Conservation (phyloP, 2,113 vertebrate genomes). For the Poeciliopsis retropinna region DNA sequence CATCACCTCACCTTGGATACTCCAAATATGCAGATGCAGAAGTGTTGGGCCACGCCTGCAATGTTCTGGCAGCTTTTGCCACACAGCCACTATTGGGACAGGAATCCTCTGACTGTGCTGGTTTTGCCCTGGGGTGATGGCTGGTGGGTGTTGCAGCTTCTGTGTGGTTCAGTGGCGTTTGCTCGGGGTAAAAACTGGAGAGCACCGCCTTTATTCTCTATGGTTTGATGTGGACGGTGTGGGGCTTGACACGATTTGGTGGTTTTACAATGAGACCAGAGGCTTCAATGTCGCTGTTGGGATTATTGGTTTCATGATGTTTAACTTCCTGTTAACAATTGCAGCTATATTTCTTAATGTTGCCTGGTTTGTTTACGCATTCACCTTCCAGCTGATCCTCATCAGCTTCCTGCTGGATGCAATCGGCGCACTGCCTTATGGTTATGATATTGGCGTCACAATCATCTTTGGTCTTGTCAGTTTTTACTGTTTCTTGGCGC, state of each 20-base stretch:
- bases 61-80: conserved; percentile 84
- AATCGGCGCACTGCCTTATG: conserved; percentile 75
- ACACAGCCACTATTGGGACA: conserved; percentile 65
- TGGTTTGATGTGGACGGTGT: conserved; percentile 87
- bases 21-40: conserved; percentile 89
- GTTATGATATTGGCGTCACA: conserved; percentile 85
- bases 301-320: conserved; percentile 85
- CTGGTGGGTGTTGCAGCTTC: conserved; percentile 85
- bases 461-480: conserved; percentile 87
- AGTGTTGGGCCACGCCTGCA: conserved; percentile 83
- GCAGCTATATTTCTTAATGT: conserved; percentile 82
- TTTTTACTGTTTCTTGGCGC: conserved; percentile 88
- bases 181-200: conserved; percentile 88
- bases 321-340: conserved; percentile 83
- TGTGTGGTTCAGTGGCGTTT: conserved; percentile 85
- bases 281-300: conserved; percentile 82
- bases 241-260: conserved; percentile 84
- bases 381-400: conserved; percentile 84
- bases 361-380: conserved; percentile 84
- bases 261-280: conserved; percentile 77
- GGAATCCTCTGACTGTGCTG: conserved; percentile 75
- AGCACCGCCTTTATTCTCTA: conserved; percentile 87
- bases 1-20: conserved; percentile 85
- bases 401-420: conserved; percentile 88
- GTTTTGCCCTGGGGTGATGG: conserved; percentile 87